These are phyloP conservation scores for Serrognathus titanus DNA, from an alignment of 2,888 invertebrate species.

Conservation along the genomic window DNA sequence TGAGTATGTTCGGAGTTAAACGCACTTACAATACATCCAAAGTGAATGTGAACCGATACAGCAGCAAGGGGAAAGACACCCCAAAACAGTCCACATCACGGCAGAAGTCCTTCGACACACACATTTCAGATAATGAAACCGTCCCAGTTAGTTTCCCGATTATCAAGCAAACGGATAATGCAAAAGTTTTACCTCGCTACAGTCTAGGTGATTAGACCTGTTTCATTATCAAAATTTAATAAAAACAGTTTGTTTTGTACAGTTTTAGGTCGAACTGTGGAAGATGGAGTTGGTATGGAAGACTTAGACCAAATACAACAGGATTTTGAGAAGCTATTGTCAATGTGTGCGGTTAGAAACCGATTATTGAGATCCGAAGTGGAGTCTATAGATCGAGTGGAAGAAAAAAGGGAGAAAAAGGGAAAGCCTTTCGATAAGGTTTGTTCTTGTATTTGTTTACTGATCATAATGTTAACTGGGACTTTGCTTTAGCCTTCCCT, in stretches of 20 bases:
- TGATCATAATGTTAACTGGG: not conserved
- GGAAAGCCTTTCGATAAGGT: conserved; percentile 42
- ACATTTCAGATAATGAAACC: conserved; percentile 48
- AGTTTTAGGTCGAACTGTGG: conserved; percentile 64
- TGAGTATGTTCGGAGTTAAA: conserved; percentile 19
- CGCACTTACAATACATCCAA: conserved; percentile 30
- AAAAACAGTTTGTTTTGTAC: conserved; percentile 13
- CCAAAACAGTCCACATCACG: conserved; percentile 55
- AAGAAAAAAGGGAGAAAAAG: conserved; percentile 54
- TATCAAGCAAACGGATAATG: conserved; percentile 68
- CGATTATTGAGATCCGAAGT: conserved; percentile 76
- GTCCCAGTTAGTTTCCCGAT: conserved; percentile 58
- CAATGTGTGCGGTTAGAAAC: conserved; percentile 76
- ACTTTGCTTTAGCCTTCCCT: conserved; percentile 32
- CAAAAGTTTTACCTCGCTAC: conserved; percentile 64
- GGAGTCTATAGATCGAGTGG: conserved; percentile 62
- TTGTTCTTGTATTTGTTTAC: not conserved
- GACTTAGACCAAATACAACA: conserved; percentile 84
- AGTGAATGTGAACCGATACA: conserved; percentile 52
- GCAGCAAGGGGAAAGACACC: conserved; percentile 53
- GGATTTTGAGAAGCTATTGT: conserved; percentile 82
- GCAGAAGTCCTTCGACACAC: conserved; percentile 51
- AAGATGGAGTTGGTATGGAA: conserved; percentile 80
- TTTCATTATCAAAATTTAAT: not conserved
- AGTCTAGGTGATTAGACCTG: conserved; percentile 46